Conservation (phyloP, 2,113 vertebrate species). For the Phalacrocorax aristotelis region DNA sequence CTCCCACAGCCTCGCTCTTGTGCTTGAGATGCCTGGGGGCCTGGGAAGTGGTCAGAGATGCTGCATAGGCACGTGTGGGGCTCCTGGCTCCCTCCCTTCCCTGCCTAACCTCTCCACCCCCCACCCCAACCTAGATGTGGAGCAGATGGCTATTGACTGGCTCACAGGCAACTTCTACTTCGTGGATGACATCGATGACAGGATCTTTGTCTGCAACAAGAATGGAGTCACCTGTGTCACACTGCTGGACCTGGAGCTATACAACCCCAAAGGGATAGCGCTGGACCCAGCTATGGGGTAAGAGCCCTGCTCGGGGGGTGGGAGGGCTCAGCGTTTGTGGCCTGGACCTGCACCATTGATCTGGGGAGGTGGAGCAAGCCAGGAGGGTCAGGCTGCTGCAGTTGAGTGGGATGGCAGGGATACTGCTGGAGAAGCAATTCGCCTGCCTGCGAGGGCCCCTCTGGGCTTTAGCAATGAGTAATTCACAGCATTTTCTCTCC, state of each 20-base stretch:
- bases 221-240: conserved; percentile 93
- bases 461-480: background rate
- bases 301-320: background rate
- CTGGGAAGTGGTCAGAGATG: background rate
- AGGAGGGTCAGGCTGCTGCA: background rate
- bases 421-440: background rate
- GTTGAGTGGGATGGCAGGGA: background rate
- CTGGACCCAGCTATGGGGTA: conserved; percentile 96
- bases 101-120: background rate
- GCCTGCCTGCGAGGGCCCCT: background rate
- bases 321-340: too few species aligned
- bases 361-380: background rate
- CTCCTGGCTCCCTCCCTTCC: background rate
- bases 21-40: background rate
- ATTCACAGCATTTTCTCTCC: background rate
- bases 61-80: rapidly evolving
- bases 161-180: conserved; percentile 99
- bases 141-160: conserved; percentile 99
- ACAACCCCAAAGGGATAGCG: conserved; percentile 95
- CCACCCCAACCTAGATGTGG: conserved; percentile 79
- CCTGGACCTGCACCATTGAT: rapidly evolving
- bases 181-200: conserved; percentile 94
- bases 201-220: conserved; percentile 96
- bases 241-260: conserved; percentile 92
- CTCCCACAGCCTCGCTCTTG: rapidly evolving